A percentile compares a stretch with the other conserved stretches of the same genome.
Evolutionary conservation across 2,797 vertebrate species (phyloP).

Genomic region (Silurus aristotelis): DNA sequence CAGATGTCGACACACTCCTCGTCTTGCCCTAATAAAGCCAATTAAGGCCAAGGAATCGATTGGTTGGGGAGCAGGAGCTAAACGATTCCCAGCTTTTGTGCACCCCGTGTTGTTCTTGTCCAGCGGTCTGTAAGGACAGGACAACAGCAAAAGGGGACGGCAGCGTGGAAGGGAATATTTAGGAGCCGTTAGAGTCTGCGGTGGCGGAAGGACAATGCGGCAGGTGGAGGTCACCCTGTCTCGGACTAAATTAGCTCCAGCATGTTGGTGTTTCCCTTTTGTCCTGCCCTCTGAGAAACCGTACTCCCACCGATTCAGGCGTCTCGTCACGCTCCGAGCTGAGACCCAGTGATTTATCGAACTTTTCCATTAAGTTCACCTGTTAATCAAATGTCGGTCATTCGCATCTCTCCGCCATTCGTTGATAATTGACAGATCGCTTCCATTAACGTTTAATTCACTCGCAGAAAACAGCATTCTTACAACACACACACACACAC

Average conservation of each 20-base stretch:
- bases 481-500: constrained; percentile 33
- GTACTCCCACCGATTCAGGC: not conserved
- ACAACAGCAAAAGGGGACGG: constrained; percentile 55
- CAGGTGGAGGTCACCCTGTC: constrained; percentile 51
- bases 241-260: constrained; percentile 35
- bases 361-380: constrained; percentile 13
- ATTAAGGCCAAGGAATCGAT: constrained; percentile 79
- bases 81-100: constrained; percentile 73
- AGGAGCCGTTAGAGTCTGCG: constrained; percentile 61
- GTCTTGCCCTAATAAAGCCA: constrained; percentile 81
- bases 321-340: not conserved
- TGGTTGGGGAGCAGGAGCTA: constrained; percentile 70
- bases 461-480: not conserved
- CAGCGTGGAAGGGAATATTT: constrained; percentile 74
- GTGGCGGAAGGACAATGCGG: constrained; percentile 46
- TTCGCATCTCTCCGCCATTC: not conserved
- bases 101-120: constrained; percentile 42
- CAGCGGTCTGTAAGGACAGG: constrained; percentile 39
- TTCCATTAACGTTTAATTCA: constrained; percentile 1
- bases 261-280: constrained; percentile 28
- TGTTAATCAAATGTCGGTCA: constrained; percentile 4
- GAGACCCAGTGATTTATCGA: constrained; percentile 9
- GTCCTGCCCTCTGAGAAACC: constrained; percentile 14
- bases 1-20: constrained; percentile 67
- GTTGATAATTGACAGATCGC: not conserved